Conservation (phyloP, 2,888 invertebrate genomes). For the Microchrysa polita region DNA sequence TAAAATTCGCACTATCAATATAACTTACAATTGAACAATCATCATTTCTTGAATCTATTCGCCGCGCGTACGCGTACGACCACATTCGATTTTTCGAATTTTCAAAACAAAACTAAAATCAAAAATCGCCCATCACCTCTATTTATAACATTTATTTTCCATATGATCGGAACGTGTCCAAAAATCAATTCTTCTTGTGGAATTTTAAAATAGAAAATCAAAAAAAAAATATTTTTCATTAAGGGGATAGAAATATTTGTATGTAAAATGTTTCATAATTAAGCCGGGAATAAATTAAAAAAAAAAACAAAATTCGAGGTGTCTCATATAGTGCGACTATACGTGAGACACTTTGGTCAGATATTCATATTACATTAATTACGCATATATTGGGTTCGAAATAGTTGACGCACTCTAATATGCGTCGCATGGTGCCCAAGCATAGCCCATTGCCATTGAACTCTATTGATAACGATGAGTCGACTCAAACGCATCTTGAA, state of each 20-base stretch:
- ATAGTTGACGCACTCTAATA: too few species aligned
- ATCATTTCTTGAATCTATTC: background rate
- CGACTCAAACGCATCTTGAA: slow-evolving; percentile 28
- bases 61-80: background rate
- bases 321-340: background rate
- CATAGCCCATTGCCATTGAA: slow-evolving; percentile 28
- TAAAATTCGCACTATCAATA: background rate
- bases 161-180: slow-evolving; percentile 28
- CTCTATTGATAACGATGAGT: too few species aligned
- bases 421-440: background rate
- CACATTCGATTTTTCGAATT: slow-evolving; percentile 29
- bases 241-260: background rate
- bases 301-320: too few species aligned
- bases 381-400: too few species aligned
- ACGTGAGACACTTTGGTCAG: background rate
- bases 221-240: too few species aligned
- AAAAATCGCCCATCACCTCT: slow-evolving; percentile 7
- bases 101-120: slow-evolving; percentile 33
- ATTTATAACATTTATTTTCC: slow-evolving; percentile 42
- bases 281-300: slow-evolving; percentile 33
- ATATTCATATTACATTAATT: too few species aligned
- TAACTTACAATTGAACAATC: background rate
- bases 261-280: slow-evolving; percentile 30
- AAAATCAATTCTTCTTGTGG: background rate
- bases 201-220: slow-evolving; percentile 16